These are phyloP conservation scores for Andrena praecox DNA, from an alignment of 2,888 invertebrate genomes.

Conservation along the genomic window DNA sequence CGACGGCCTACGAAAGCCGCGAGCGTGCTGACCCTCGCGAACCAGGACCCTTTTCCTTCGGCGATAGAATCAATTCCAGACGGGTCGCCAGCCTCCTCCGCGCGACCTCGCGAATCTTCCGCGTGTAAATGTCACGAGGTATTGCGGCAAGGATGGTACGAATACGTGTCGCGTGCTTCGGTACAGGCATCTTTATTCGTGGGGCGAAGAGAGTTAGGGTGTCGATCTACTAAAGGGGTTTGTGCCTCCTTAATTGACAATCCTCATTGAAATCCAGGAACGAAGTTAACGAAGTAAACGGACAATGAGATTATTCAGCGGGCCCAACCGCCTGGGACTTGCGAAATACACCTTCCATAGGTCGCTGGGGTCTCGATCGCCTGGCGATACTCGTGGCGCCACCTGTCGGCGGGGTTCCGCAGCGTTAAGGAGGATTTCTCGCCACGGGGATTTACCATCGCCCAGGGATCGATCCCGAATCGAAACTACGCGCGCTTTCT, in stretches of 20 bases:
- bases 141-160: conserved; percentile 33
- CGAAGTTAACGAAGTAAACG: too few relatives aligned
- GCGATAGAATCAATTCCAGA: conserved; percentile 37
- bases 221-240: too few relatives aligned
- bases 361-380: background rate
- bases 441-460: conserved; percentile 10
- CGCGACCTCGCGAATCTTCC: conserved; percentile 40
- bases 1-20: background rate
- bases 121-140: conserved; percentile 53
- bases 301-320: too few relatives aligned
- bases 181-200: too few relatives aligned
- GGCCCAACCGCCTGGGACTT: too few relatives aligned
- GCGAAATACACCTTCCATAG: too few relatives aligned
- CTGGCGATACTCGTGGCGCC: conserved; percentile 54
- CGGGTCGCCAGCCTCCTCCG: conserved; percentile 24
- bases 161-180: conserved; percentile 25
- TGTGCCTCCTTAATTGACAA: too few relatives aligned
- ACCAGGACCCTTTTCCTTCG: conserved; percentile 1
- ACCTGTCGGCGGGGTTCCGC: conserved; percentile 44
- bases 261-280: background rate
- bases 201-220: too few relatives aligned
- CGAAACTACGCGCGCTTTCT: background rate
- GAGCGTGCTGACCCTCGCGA: background rate
- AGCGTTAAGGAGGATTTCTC: conserved; percentile 14
- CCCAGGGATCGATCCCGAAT: background rate